phyloP scores from a whole-genome alignment of 1,140 invertebrate species.

The Drosophila ogumai region DNA sequence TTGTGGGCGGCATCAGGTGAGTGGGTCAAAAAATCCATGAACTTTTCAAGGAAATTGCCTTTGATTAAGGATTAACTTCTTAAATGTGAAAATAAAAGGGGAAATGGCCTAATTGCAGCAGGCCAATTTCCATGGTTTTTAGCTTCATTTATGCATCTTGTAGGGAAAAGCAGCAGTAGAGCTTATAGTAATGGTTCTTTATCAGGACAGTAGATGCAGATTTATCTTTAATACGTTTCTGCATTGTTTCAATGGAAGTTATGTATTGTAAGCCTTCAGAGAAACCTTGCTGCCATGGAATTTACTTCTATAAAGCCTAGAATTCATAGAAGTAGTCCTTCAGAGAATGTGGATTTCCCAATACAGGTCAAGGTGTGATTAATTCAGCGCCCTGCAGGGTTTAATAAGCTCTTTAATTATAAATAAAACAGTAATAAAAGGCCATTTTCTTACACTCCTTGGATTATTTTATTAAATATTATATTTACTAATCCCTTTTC shows the following conservation, averaged over 20 bases:
- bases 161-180: too few relatives aligned
- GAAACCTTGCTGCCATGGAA: background rate
- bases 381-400: too few relatives aligned
- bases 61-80: background rate
- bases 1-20: conserved; percentile 86
- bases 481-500: background rate
- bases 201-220: background rate
- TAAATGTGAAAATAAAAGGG: background rate
- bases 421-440: background rate
- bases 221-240: too few relatives aligned
- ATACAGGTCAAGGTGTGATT: background rate
- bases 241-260: background rate
- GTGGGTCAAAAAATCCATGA: background rate
- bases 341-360: background rate
- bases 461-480: background rate
- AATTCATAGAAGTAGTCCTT: background rate
- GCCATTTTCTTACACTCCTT: background rate
- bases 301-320: background rate
- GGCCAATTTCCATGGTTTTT: background rate
- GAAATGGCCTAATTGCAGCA: background rate
- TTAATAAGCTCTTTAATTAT: background rate
- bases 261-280: background rate
- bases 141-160: too few relatives aligned
- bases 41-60: background rate
- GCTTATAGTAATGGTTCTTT: too few relatives aligned